Evolutionary conservation across 2,797 vertebrate species (phyloP).

Genomic region (Gallirallus australis): DNA sequence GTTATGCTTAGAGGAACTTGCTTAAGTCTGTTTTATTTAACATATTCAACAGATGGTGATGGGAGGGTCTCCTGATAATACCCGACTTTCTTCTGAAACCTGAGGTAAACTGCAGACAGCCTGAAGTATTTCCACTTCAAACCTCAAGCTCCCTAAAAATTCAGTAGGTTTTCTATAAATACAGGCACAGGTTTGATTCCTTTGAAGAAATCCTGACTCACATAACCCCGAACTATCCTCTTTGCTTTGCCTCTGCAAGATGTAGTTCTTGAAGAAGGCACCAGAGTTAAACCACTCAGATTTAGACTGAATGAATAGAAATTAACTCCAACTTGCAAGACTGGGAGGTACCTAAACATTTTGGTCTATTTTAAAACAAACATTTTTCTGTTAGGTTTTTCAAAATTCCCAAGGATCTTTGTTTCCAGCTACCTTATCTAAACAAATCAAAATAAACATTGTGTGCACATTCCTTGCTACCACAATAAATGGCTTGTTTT

Average conservation of each 20-base stretch:
- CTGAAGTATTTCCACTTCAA: not conserved
- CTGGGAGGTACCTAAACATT: not conserved
- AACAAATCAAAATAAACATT: slow-evolving; percentile 14
- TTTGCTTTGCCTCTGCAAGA: not conserved
- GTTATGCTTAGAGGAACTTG: not conserved
- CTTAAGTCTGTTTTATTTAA: not conserved
- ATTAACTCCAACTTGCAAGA: not conserved
- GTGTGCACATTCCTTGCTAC: not conserved
- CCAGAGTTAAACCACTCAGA: not conserved
- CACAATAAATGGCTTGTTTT: slow-evolving; percentile 32
- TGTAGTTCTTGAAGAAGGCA: not conserved
- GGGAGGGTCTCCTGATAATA: not conserved
- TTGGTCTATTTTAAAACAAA: slow-evolving; percentile 19
- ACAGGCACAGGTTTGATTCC: not conserved
- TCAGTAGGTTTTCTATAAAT: not conserved
- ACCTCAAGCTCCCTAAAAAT: not conserved
- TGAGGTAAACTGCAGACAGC: not conserved
- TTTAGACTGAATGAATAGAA: not conserved
- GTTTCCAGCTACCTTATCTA: slow-evolving; percentile 34
- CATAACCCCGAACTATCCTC: not conserved
- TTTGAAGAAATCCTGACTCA: not conserved
- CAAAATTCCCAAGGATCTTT: slow-evolving; percentile 15
- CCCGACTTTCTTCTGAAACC: not conserved
- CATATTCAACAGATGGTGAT: not conserved
- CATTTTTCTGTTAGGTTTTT: not conserved